Base-by-base conservation (phyloP, 2,113 vertebrate genomes). In the Atherinomorus stipes region DNA sequence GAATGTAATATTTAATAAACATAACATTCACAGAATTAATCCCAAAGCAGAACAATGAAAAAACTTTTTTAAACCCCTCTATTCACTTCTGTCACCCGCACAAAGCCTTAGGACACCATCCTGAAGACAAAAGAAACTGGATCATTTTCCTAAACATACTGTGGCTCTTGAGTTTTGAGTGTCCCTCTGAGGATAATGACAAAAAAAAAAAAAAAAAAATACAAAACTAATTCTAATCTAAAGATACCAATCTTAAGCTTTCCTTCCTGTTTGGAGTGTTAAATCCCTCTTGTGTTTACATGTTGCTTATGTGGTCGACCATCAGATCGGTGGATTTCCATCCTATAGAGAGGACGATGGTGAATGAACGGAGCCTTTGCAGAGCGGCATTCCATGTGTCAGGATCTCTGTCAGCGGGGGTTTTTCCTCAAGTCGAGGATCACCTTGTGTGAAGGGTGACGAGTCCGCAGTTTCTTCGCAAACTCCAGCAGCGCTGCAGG, bases 401-500 rank as follows among this genome's bases (percentile, higher is more conserved):
- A 9, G 89, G 92, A 75, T 99, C 96, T 75, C 96, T 93, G 80
- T 98, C 95, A 63, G 96, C 90, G 61, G 96, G 9, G 96, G 60
- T 98, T 98, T 0, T 93, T 95, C 86, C 95, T 94, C 56, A 99
- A 93, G 75, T 94, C 93, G 2, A 99, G 93, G 34, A 93, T 90
- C 53, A 94, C 88, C 40, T 91, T 88, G n/a, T 90, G 89, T 8
- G 79, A 69, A 34, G 94, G 93, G 49, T 64, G 89, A 42, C 90
- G 83, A 4, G 28, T 71, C 84, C 90, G 93, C 76, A 96, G 4
- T 78, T 83, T 93, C 85, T 90, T 77, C 86, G 62, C 93, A 21
- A 99, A 98, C 76, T 94, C 93, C 76, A 96, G 90, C 51, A 99
- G 94, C 25, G 97, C 96, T 57, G 95, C 93, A 0, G 96, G 94